Conservation (phyloP, 2,797 vertebrate genomes). For the Chelon auratus region DNA sequence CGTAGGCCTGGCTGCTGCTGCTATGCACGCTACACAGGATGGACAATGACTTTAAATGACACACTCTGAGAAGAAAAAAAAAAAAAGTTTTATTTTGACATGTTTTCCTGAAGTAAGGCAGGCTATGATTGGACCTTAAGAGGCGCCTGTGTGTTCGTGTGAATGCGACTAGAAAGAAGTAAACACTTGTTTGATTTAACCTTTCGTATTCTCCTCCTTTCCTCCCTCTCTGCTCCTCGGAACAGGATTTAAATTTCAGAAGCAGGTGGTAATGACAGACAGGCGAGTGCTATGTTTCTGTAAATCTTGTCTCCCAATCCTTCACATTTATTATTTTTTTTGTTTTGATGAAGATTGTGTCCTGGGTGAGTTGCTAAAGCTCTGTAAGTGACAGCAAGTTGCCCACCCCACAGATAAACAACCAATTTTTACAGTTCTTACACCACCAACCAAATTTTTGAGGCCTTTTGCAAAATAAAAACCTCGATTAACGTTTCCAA, state of each 20-base stretch:
- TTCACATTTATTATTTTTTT: neutral
- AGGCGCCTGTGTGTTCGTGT: slow-evolving; percentile 52
- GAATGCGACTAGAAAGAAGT: slow-evolving; percentile 57
- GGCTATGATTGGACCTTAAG: slow-evolving; percentile 59
- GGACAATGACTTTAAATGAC: slow-evolving; percentile 48
- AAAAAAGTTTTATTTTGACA: slow-evolving; percentile 44
- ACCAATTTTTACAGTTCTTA: too few species aligned
- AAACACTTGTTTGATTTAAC: slow-evolving; percentile 57
- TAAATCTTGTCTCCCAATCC: slow-evolving; percentile 6
- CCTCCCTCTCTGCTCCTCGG: too few species aligned
- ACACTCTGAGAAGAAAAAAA: slow-evolving; percentile 41
- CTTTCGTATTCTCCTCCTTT: slow-evolving; percentile 49
- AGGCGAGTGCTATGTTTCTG: slow-evolving; percentile 50
- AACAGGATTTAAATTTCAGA: slow-evolving; percentile 54
- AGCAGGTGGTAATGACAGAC: slow-evolving; percentile 21
- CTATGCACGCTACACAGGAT: slow-evolving; percentile 28
- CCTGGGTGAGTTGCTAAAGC: slow-evolving; percentile 40
- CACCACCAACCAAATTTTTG: too few species aligned
- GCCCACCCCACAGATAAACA: too few species aligned
- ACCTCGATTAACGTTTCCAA: too few species aligned
- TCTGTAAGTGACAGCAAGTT: slow-evolving; percentile 25
- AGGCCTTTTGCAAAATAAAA: too few species aligned
- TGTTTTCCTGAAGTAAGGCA: slow-evolving; percentile 52
- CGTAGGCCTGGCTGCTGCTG: slow-evolving; percentile 51
- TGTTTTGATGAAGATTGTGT: slow-evolving; percentile 18